Percentiles rank a stretch among this genome's conserved stretches.
Evolutionary conservation across 2,113 vertebrate genomes (phyloP).

Genomic region (Tautogolabrus adspersus): DNA sequence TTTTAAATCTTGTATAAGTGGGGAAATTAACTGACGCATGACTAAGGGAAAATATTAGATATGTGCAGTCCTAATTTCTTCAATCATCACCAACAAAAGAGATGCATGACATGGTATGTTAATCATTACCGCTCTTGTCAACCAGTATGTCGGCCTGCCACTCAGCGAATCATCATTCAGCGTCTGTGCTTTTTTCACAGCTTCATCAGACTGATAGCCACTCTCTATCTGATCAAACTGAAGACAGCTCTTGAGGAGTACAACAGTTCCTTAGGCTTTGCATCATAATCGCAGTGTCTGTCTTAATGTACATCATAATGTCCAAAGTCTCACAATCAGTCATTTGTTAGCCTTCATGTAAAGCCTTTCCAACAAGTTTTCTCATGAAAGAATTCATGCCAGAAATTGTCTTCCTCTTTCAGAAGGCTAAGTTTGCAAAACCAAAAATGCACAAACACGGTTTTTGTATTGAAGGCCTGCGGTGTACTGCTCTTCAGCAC

Average conservation of each 20-base stretch:
- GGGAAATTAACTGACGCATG: neutral
- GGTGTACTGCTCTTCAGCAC: too few species aligned
- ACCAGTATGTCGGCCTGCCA: neutral
- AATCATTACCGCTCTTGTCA: neutral
- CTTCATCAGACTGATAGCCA: slow-evolving; percentile 26
- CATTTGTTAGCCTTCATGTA: neutral
- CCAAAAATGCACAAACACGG: neutral
- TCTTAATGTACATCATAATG: slow-evolving; percentile 45
- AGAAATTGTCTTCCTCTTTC: neutral
- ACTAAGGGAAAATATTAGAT: neutral
- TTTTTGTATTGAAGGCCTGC: neutral
- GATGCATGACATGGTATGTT: neutral
- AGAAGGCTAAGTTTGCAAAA: neutral
- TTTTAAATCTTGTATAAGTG: too few species aligned
- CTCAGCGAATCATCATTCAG: neutral
- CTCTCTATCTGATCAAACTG: slow-evolving; percentile 18
- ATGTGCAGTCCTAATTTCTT: too few species aligned
- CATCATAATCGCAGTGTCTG: slow-evolving; percentile 26
- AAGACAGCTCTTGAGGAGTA: slow-evolving; percentile 25
- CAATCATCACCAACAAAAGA: too few species aligned
- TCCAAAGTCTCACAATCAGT: neutral
- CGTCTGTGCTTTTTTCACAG: slow-evolving; percentile 6
- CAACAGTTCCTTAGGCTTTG: slow-evolving; percentile 2
- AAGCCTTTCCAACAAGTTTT: neutral
- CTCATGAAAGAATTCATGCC: neutral